phyloP scores from a whole-genome alignment of 1,140 invertebrate genomes.

The Tetramorium alpestre region DNA sequence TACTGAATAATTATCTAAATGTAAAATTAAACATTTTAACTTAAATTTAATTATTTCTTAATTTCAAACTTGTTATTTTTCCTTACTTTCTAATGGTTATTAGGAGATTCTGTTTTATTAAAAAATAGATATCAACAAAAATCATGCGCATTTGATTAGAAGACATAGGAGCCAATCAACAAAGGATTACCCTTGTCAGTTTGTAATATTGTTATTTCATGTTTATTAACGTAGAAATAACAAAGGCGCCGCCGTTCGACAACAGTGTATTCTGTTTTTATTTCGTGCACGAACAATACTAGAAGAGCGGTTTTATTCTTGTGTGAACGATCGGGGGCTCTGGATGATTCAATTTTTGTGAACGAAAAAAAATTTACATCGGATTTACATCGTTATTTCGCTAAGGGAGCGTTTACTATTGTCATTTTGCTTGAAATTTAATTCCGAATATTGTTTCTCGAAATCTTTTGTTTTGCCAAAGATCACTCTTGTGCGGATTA shows the following conservation, averaged over 20 bases:
- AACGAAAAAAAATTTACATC: neutral
- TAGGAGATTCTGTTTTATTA: neutral
- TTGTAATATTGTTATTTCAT: conserved; percentile 8
- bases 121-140: neutral
- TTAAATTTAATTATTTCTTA: neutral
- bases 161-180: neutral
- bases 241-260: neutral
- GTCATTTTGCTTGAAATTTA: neutral
- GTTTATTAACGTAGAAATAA: neutral
- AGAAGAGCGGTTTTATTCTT: neutral
- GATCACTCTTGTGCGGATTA: neutral
- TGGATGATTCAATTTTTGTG: neutral
- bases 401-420: neutral
- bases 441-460: neutral
- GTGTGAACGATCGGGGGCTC: neutral
- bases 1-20: neutral
- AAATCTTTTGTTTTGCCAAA: neutral
- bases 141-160: neutral
- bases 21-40: neutral
- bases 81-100: neutral
- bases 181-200: neutral
- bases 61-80: neutral
- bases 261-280: neutral
- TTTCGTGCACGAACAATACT: neutral
- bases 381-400: neutral